Percentiles rank a stretch among this genome's conserved stretches.
These are phyloP conservation scores for Nebria salina DNA, from an alignment of 2,888 invertebrate genomes.

Conservation along the genomic window DNA sequence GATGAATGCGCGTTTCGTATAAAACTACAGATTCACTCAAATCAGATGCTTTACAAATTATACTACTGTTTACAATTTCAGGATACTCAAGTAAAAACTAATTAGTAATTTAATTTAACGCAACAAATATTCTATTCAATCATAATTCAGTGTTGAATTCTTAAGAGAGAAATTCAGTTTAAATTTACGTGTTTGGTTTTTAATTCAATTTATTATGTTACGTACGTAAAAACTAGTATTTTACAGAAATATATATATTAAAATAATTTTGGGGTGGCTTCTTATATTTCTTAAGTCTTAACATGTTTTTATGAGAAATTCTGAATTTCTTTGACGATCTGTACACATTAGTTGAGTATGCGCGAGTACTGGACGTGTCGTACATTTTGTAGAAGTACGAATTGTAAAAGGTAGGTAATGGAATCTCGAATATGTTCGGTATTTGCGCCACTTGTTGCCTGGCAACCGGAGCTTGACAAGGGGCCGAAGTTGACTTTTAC, in stretches of 20 bases:
- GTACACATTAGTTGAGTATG: not conserved
- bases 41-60: not conserved
- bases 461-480: not conserved
- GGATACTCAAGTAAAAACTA: not conserved
- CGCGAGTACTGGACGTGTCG: not conserved
- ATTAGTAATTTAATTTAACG: not conserved
- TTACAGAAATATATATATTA: no score
- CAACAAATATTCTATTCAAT: not conserved
- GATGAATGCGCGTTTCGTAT: not conserved
- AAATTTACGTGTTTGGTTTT: no score
- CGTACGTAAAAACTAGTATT: no score
- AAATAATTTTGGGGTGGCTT: no score
- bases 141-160: no score
- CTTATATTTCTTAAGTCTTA: no score
- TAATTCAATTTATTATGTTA: no score
- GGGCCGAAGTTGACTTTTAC: not conserved
- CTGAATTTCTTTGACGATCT: not conserved
- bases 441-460: not conserved
- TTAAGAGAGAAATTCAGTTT: no score
- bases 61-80: not conserved
- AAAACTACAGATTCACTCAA: not conserved
- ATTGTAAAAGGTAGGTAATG: not conserved
- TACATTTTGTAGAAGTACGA: not conserved
- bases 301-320: no score
- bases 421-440: not conserved